Evolutionary conservation across 2,888 invertebrate genomes (phyloP).

Genomic region (Tholera decimalis): DNA sequence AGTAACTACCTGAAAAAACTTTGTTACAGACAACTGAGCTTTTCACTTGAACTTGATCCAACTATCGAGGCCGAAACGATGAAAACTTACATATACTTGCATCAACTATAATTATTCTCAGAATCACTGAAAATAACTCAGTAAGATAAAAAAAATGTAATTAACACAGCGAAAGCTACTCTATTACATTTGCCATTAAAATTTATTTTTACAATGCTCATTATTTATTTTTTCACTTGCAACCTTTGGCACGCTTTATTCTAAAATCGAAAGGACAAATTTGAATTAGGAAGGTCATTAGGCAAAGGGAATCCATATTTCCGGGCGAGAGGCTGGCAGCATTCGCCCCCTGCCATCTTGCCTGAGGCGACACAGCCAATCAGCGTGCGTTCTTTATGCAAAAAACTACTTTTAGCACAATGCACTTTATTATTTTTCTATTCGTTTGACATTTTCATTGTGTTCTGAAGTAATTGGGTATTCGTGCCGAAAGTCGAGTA

Average conservation of each 20-base stretch:
- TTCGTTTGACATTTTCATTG: slow-evolving; percentile 77
- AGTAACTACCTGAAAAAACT: background rate
- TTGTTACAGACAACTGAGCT: background rate
- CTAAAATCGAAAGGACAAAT: slow-evolving; percentile 62
- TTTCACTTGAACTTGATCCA: background rate
- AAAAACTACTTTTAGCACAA: slow-evolving; percentile 80
- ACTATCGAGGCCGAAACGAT: background rate
- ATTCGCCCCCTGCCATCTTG: slow-evolving; percentile 88
- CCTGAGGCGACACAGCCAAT: slow-evolving; percentile 87
- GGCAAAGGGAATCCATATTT: slow-evolving; percentile 87
- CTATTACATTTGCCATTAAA: slow-evolving; percentile 29
- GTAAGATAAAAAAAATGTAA: slow-evolving; percentile 21
- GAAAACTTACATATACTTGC: slow-evolving; percentile 2
- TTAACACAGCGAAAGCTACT: slow-evolving; percentile 27
- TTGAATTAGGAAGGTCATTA: slow-evolving; percentile 81
- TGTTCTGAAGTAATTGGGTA: slow-evolving; percentile 78
- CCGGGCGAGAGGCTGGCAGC: slow-evolving; percentile 84
- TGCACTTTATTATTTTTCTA: slow-evolving; percentile 79
- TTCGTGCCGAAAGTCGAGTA: slow-evolving; percentile 51
- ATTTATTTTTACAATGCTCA: slow-evolving; percentile 21
- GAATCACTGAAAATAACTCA: slow-evolving; percentile 33
- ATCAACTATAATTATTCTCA: slow-evolving; percentile 24
- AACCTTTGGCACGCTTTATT: slow-evolving; percentile 40
- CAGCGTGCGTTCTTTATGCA: slow-evolving; percentile 84
- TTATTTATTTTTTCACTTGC: slow-evolving; percentile 29